phyloP scores from a whole-genome alignment of 2,888 invertebrate genomes.

The Lymantria monacha region DNA sequence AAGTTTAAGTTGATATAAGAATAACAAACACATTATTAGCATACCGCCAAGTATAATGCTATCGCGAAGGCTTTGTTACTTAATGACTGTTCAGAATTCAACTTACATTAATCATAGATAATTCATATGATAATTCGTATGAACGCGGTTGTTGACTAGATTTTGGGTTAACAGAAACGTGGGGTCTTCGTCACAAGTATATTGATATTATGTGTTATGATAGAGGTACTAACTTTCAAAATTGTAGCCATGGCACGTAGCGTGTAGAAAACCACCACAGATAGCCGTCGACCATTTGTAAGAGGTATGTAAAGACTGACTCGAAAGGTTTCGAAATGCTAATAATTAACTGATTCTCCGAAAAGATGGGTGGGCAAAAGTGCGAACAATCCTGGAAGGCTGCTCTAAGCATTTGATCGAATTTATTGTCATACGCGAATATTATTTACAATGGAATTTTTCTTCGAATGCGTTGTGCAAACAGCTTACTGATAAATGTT shows the following conservation, averaged over 20 bases:
- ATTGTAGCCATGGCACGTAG: conserved; percentile 33
- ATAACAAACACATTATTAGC: conserved; percentile 48
- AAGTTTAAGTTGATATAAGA: conserved; percentile 46
- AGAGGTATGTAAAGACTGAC: conserved; percentile 43
- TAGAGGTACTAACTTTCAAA: conserved; percentile 43
- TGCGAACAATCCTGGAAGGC: conserved; percentile 62
- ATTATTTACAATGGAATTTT: conserved; percentile 46
- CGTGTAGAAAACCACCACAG: conserved; percentile 23
- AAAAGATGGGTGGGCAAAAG: conserved; percentile 46
- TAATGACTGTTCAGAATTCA: conserved; percentile 43
- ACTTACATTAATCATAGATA: conserved; percentile 42
- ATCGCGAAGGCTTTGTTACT: conserved; percentile 43
- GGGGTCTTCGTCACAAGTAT: conserved; percentile 4
- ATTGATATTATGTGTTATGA: conserved; percentile 31
- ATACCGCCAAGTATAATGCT: conserved; percentile 37
- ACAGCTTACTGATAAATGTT: conserved; percentile 46
- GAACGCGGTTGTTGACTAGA: conserved; percentile 14
- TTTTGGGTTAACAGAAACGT: conserved; percentile 16
- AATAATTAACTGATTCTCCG: conserved; percentile 40
- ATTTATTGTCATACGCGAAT: conserved; percentile 54
- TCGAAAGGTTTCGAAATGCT: conserved; percentile 25
- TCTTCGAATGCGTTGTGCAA: conserved; percentile 65
- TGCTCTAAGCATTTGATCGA: conserved; percentile 67
- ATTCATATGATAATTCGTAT: conserved; percentile 24
- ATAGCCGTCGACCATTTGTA: conserved; percentile 28